These are phyloP conservation scores for Lepidostoma basale DNA, from an alignment of 1,140 invertebrate species.

Conservation along the genomic window DNA sequence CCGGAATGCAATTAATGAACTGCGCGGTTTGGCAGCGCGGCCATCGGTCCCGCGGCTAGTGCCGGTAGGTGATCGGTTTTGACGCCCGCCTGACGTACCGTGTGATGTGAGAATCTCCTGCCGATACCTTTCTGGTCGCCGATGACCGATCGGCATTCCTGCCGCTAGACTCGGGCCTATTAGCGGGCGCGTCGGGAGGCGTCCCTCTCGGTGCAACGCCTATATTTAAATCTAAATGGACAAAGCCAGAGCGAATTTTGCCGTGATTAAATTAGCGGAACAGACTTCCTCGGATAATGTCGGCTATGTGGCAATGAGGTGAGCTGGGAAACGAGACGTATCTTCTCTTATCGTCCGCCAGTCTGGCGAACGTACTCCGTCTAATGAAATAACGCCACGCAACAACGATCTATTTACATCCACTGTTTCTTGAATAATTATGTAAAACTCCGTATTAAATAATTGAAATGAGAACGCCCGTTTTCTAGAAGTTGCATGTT, in stretches of 20 bases:
- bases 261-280: slow-evolving; percentile 44
- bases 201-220: slow-evolving; percentile 21
- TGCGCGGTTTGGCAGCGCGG: too few relatives aligned
- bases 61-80: too few relatives aligned
- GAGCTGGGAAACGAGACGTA: not conserved
- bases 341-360: not conserved
- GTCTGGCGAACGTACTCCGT: not conserved
- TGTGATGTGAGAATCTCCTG: too few relatives aligned
- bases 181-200: slow-evolving; percentile 22
- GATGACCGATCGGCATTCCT: slow-evolving; percentile 21
- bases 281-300: slow-evolving; percentile 31
- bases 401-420: too few relatives aligned
- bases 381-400: not conserved
- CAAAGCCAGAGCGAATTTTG: slow-evolving; percentile 43
- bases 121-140: slow-evolving; percentile 1
- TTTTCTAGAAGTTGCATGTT: too few relatives aligned
- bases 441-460: too few relatives aligned
- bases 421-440: too few relatives aligned
- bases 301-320: slow-evolving; percentile 31
- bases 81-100: not conserved
- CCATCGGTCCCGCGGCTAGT: too few relatives aligned
- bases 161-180: slow-evolving; percentile 15
- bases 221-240: slow-evolving; percentile 40
- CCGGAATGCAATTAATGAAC: too few relatives aligned
- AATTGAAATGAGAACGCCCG: too few relatives aligned